These are phyloP conservation scores for Piscicola geometra DNA, from an alignment of 2,888 invertebrate species.

Conservation along the genomic window DNA sequence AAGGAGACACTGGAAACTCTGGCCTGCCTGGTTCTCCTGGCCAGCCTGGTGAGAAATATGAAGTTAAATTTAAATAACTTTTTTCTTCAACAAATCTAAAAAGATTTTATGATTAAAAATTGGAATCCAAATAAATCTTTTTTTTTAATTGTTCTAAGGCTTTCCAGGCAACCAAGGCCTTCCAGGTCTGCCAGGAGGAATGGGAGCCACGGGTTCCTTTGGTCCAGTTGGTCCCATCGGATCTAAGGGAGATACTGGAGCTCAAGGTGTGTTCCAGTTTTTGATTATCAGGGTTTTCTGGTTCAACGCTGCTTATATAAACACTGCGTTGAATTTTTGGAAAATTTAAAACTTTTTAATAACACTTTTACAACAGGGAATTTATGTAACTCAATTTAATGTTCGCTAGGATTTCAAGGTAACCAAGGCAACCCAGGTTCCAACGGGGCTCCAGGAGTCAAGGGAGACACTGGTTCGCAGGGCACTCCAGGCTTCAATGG, in stretches of 20 bases:
- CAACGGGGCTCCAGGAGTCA: slow-evolving; percentile 10
- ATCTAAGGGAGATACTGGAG: slow-evolving; percentile 1
- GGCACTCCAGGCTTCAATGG: slow-evolving; percentile 36
- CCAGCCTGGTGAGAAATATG: slow-evolving; percentile 9
- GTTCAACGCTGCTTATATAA: too few species aligned
- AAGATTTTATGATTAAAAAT: too few species aligned
- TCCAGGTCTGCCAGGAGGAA: neutral
- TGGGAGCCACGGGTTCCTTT: neutral
- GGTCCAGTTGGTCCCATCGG: neutral
- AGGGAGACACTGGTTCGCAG: slow-evolving; percentile 20
- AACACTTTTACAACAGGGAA: too few species aligned
- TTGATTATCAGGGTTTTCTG: too few species aligned
- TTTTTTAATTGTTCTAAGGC: neutral
- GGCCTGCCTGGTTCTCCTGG: slow-evolving; percentile 29
- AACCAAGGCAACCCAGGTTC: neutral
- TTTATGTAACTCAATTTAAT: neutral
- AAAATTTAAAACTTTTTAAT: too few species aligned
- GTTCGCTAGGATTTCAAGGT: neutral
- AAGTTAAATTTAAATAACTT: too few species aligned
- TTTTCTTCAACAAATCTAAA: too few species aligned
- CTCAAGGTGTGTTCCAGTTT: neutral
- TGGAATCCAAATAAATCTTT: too few species aligned
- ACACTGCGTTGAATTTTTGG: too few species aligned
- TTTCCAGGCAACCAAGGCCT: neutral
- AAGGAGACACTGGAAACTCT: slow-evolving; percentile 28